phyloP scores from a whole-genome alignment of 2,888 invertebrate species.

The Julus scanicus region DNA sequence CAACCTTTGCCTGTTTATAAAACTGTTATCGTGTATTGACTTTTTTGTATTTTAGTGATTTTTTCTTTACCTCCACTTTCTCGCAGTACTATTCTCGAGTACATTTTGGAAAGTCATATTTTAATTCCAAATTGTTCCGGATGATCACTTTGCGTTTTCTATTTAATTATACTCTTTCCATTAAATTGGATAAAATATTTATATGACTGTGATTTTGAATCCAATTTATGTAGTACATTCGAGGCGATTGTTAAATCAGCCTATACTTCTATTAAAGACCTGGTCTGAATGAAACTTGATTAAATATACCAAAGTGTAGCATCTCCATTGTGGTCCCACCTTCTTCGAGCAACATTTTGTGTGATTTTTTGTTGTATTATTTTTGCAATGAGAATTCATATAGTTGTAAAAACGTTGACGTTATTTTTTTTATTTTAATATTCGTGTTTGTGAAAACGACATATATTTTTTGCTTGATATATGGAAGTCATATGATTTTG shows the following conservation, averaged over 20 bases:
- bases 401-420: not conserved
- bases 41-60: slow-evolving; percentile 47
- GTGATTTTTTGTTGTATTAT: not conserved
- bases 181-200: slow-evolving; percentile 47
- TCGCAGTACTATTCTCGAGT: slow-evolving; percentile 47
- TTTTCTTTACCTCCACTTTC: slow-evolving; percentile 47
- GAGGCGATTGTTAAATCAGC: slow-evolving; percentile 45
- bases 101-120: slow-evolving; percentile 47
- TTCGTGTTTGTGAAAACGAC: not conserved
- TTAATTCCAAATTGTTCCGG: slow-evolving; percentile 47
- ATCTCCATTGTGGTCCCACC: not conserved
- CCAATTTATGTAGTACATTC: slow-evolving; percentile 47
- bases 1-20: slow-evolving; percentile 47
- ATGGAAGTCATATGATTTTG: not conserved
- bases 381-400: not conserved
- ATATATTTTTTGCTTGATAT: not conserved
- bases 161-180: slow-evolving; percentile 47
- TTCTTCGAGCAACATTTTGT: slow-evolving; percentile 7
- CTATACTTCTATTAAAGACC: slow-evolving; percentile 47
- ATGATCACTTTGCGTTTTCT: slow-evolving; percentile 45
- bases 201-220: slow-evolving; percentile 47
- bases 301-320: slow-evolving; percentile 47
- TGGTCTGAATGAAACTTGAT: slow-evolving; percentile 47
- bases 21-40: slow-evolving; percentile 45
- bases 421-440: not conserved